Evolutionary conservation across 2,888 invertebrate genomes (phyloP).

Genomic region (Tinea semifulvella): DNA sequence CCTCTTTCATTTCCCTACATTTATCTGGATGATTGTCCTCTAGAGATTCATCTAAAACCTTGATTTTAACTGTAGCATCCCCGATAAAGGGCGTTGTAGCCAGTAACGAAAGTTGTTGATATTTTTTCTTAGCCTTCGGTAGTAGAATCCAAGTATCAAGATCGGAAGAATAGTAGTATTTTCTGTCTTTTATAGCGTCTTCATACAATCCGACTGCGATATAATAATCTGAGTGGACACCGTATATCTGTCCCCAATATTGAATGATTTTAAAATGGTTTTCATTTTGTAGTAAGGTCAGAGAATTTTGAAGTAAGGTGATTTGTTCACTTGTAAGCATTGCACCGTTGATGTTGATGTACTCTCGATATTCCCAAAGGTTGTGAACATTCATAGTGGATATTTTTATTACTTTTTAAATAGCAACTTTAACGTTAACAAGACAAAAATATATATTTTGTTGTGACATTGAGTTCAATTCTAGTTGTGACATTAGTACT

Average conservation of each 20-base stretch:
- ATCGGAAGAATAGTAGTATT: conserved; percentile 81
- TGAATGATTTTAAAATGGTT: conserved; percentile 84
- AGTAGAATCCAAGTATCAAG: conserved; percentile 72
- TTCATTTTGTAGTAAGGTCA: conserved; percentile 81
- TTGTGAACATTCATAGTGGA: conserved; percentile 60
- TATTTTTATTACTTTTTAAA: no score
- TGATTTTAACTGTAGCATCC: conserved; percentile 59
- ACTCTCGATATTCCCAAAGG: conserved; percentile 54
- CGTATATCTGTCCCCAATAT: conserved; percentile 88
- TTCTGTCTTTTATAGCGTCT: conserved; percentile 76
- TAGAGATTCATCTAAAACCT: conserved; percentile 52
- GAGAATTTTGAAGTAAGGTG: conserved; percentile 76
- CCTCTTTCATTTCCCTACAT: conserved; percentile 74
- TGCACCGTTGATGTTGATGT: conserved; percentile 68
- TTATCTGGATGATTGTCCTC: conserved; percentile 45
- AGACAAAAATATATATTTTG: no score
- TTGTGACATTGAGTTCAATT: no score
- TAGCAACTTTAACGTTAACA: no score
- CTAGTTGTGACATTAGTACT: no score
- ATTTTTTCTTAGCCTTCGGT: conserved; percentile 52
- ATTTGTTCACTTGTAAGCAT: conserved; percentile 78
- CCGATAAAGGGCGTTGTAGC: conserved; percentile 58
- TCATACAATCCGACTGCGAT: conserved; percentile 81
- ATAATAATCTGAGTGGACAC: conserved; percentile 80
- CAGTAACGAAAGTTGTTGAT: conserved; percentile 46